Base-by-base conservation (phyloP, 1,140 invertebrate genomes). In the Temnothorax longispinosus region DNA sequence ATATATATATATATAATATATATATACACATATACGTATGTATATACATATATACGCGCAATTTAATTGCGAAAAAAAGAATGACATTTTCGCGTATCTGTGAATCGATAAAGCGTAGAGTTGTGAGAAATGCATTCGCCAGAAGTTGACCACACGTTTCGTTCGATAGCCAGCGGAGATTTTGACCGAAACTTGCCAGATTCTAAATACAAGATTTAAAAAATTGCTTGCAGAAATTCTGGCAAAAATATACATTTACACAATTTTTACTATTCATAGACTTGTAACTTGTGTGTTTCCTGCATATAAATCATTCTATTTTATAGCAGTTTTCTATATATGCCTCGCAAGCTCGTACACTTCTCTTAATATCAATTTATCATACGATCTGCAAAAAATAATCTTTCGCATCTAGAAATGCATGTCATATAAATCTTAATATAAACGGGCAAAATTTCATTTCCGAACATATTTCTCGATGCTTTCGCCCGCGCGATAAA, bases 361-460 rank as follows among this genome's bases (percentile, higher is more conserved):
- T 38, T 74, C n/a, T 60, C 32, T 60, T 44, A 60, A 18, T 74
- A 74, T 84, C 54, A 64, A 67, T 72, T 44, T 72, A 58, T 62
- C 27, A 69, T 21, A 21, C 54, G 32, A 82, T 82, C 54, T 82
- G 67, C 54, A 65, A 47, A 72, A 82, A 81, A 81, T 71, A 71
- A 81, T 81, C 11, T 62, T 47, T 54, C 54, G 41, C 80, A 60
- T 60, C 54, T 47, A 74, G 27, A 75, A 84, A 75, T 38, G 27
- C 13, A 38, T 56, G 69, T 84, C 54, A 74, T 62, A 74, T 84
- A 84, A 75, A 84, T 84, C 67, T 74, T 84, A 74, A 84, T 75
- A 58, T 72, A 69, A 62, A 72, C 69, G 44, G 67, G 56, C 27
- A 11, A 60, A 74, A 74, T 84, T 74, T 74, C 56, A 84, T 74